Evolutionary conservation across 2,888 invertebrate genomes (phyloP).

Genomic region (Helobdella robusta): DNA sequence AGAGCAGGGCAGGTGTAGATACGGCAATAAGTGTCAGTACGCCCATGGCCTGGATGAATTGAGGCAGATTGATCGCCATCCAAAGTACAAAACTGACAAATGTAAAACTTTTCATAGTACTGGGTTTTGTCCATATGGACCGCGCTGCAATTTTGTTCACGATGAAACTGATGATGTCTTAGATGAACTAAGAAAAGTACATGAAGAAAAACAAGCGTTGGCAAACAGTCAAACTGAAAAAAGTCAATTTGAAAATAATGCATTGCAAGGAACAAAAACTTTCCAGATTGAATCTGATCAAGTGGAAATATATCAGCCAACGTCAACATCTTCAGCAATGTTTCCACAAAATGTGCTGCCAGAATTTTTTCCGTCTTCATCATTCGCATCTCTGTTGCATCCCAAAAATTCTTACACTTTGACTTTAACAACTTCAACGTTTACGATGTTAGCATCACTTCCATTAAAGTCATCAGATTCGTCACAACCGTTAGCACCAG

Average conservation of each 20-base stretch:
- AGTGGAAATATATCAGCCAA: no score
- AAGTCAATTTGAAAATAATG: no score
- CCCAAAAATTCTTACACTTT: background rate
- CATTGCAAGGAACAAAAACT: no score
- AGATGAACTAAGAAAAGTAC: no score
- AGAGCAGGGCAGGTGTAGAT: conserved; percentile 78
- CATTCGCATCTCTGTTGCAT: background rate
- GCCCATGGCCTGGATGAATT: conserved; percentile 89
- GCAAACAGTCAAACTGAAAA: no score
- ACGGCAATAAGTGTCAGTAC: conserved; percentile 95
- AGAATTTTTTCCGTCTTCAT: no score
- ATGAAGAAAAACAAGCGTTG: no score
- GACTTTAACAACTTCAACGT: background rate
- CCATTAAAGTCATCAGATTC: background rate
- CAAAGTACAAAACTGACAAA: conserved; percentile 94
- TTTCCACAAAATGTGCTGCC: no score
- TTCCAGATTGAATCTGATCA: no score
- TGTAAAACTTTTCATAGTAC: conserved; percentile 91
- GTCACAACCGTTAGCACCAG: background rate
- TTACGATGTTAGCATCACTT: background rate
- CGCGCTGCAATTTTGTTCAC: conserved; percentile 94
- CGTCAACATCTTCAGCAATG: no score
- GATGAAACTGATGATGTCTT: conserved; percentile 55
- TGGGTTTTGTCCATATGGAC: conserved; percentile 95
- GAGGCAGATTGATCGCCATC: conserved; percentile 83